Percentiles rank a stretch among this genome's conserved stretches.
phyloP scores from a whole-genome alignment of 2,113 vertebrate genomes.

The Ictidomys tridecemlineatus region DNA sequence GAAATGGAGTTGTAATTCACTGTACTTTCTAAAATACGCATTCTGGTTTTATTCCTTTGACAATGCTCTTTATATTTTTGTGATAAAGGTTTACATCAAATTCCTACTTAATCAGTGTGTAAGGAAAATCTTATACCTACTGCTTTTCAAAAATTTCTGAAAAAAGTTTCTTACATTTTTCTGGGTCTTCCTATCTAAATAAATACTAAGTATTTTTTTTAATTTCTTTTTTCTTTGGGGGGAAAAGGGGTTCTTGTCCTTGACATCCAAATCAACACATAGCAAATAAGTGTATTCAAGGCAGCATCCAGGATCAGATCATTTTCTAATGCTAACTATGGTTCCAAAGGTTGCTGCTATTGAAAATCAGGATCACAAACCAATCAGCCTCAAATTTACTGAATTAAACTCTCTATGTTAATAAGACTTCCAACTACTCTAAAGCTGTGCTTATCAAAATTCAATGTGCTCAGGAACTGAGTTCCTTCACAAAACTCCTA shows the following conservation, averaged over 20 bases:
- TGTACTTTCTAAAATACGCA: background rate
- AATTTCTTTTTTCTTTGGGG: background rate
- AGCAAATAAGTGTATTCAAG: background rate
- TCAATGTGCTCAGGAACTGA: background rate
- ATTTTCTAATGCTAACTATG: background rate
- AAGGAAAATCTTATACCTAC: background rate
- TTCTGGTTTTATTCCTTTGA: background rate
- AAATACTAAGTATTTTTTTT: background rate
- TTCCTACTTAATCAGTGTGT: background rate
- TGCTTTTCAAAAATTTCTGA: background rate
- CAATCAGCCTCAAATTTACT: background rate
- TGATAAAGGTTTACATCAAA: background rate
- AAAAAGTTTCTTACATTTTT: background rate
- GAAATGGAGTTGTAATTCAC: slow-evolving; percentile 39
- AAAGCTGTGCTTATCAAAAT: background rate
- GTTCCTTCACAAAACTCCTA: too few relatives aligned
- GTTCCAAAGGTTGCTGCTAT: background rate
- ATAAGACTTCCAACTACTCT: background rate
- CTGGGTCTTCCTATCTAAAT: background rate
- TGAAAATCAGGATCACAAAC: background rate
- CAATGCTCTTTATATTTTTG: background rate
- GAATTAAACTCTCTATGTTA: background rate
- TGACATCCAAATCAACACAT: background rate
- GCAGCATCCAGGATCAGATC: background rate
- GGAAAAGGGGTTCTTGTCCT: background rate